These are phyloP conservation scores for Aegotheles bennettii DNA, from an alignment of 2,113 vertebrate genomes.

Conservation along the genomic window DNA sequence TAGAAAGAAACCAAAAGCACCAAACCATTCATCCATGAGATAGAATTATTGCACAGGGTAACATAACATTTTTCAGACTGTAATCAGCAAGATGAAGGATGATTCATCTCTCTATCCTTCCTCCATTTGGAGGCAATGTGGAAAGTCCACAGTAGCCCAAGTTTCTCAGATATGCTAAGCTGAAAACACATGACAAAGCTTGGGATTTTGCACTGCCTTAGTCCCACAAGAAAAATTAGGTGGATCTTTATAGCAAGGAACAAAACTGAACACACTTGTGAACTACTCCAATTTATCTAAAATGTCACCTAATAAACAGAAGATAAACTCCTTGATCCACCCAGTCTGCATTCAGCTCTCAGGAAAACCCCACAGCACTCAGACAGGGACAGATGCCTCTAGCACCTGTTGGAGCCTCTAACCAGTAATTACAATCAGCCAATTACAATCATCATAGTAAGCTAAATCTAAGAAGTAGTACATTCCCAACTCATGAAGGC, in stretches of 20 bases:
- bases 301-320: not conserved
- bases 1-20: not conserved
- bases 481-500: not conserved
- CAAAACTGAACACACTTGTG: not conserved
- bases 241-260: not conserved
- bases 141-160: not conserved
- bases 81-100: not conserved
- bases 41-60: not conserved
- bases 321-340: not conserved
- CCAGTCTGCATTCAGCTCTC: not conserved
- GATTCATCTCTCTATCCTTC: not conserved
- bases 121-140: not conserved
- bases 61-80: not conserved
- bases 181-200: not conserved
- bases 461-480: not conserved
- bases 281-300: not conserved
- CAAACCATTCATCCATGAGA: not conserved
- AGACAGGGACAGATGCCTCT: not conserved
- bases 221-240: not conserved
- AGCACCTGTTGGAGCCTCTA: not conserved
- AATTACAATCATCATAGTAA: not conserved
- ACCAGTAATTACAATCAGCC: not conserved
- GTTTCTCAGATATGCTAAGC: not conserved
- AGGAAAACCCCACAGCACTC: rapidly evolving
- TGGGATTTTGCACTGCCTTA: not conserved